These are phyloP conservation scores for Acipenser ruthenus DNA, from an alignment of 2,797 vertebrate genomes.

Conservation along the genomic window DNA sequence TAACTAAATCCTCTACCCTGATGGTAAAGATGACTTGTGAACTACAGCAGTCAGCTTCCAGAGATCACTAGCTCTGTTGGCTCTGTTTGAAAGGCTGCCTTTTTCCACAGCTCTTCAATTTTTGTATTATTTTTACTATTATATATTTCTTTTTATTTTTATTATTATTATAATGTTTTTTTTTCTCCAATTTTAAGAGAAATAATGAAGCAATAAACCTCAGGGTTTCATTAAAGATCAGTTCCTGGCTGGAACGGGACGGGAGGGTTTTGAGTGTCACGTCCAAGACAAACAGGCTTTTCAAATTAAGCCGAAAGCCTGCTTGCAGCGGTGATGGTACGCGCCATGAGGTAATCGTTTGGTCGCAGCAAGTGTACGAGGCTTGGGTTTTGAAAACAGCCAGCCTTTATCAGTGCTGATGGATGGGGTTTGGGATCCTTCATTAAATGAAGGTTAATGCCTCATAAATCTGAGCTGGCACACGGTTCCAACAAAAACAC, in stretches of 20 bases:
- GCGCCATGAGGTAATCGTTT: slow-evolving; percentile 57
- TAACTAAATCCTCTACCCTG: no score
- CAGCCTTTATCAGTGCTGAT: slow-evolving; percentile 32
- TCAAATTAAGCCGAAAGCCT: slow-evolving; percentile 55
- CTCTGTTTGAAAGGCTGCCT: not conserved
- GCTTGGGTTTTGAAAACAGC: slow-evolving; percentile 19
- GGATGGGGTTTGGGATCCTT: slow-evolving; percentile 25
- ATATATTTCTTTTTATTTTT: not conserved
- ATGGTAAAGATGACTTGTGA: no score
- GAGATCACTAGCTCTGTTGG: not conserved
- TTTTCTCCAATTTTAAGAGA: slow-evolving; percentile 12
- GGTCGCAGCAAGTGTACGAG: slow-evolving; percentile 27
- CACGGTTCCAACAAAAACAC: slow-evolving; percentile 23
- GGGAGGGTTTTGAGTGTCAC: slow-evolving; percentile 8
- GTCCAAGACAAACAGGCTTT: slow-evolving; percentile 54
- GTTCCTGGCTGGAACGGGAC: no score
- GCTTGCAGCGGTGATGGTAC: slow-evolving; percentile 41
- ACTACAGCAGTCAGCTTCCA: not conserved
- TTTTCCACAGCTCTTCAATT: not conserved
- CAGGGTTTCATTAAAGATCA: slow-evolving; percentile 11
- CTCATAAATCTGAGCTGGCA: slow-evolving; percentile 17
- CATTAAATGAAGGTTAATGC: slow-evolving; percentile 27
- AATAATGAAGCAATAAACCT: slow-evolving; percentile 14
- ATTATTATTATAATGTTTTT: slow-evolving; percentile 5
- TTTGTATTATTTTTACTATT: slow-evolving; percentile 1